phyloP scores from a whole-genome alignment of 2,888 invertebrate genomes.

The Pocota personata region DNA sequence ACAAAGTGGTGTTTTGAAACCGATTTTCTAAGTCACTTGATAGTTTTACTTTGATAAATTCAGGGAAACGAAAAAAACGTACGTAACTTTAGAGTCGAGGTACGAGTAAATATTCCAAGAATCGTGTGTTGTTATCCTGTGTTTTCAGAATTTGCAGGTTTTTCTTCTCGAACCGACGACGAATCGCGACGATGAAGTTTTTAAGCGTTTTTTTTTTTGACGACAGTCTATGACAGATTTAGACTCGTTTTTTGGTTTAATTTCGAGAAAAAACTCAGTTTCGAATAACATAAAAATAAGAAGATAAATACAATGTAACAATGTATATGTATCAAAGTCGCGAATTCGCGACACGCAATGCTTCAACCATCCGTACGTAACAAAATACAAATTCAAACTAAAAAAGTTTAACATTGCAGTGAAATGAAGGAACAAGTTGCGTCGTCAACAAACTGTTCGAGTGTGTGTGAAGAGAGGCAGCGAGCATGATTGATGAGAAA shows the following conservation, averaged over 20 bases:
- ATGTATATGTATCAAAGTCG: conserved; percentile 75
- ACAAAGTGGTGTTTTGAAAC: conserved; percentile 48
- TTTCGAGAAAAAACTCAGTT: conserved; percentile 18
- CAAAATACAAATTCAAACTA: conserved; percentile 83
- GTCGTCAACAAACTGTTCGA: conserved; percentile 31
- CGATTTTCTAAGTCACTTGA: conserved; percentile 70
- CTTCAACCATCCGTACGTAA: conserved; percentile 80
- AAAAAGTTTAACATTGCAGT: conserved; percentile 70
- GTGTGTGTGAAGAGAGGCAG: conserved; percentile 23
- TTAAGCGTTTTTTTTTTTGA: background rate
- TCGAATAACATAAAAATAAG: background rate
- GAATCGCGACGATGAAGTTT: conserved; percentile 30
- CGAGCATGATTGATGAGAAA: background rate
- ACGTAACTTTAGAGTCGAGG: conserved; percentile 6
- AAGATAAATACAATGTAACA: conserved; percentile 37
- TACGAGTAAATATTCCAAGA: conserved; percentile 21
- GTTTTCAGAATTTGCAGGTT: conserved; percentile 18
- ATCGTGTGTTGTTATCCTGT: conserved; percentile 36
- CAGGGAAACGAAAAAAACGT: conserved; percentile 9
- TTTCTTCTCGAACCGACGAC: conserved; percentile 27
- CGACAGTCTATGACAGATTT: conserved; percentile 15
- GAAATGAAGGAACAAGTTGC: conserved; percentile 62
- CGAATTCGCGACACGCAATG: conserved; percentile 77
- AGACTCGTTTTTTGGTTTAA: background rate
- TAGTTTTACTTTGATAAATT: conserved; percentile 42